These are phyloP conservation scores for Pseudobourletiella spinata DNA, from an alignment of 1,140 invertebrate species.

Conservation along the genomic window DNA sequence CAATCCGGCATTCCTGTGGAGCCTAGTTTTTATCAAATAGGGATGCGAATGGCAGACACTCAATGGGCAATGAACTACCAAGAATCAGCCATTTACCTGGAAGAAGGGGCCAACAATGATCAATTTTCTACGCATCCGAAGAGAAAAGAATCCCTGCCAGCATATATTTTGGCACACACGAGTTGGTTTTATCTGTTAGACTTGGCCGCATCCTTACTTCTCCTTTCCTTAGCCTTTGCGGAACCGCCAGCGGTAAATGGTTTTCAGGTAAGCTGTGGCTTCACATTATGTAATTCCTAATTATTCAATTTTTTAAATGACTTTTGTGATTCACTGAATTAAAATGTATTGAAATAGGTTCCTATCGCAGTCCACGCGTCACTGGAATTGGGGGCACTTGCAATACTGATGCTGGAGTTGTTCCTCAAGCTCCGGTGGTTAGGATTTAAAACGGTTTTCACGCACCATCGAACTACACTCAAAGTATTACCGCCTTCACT, in stretches of 20 bases:
- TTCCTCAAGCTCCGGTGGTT: conserved; percentile 76
- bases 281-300: no score
- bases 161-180: conserved; percentile 80
- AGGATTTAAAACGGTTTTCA: conserved; percentile 69
- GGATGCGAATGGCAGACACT: conserved; percentile 17
- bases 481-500: no score
- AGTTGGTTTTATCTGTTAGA: conserved; percentile 79
- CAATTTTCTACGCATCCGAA: conserved; percentile 83
- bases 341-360: no score
- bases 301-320: no score
- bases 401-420: conserved; percentile 67
- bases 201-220: conserved; percentile 62
- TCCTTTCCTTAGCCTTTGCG: conserved; percentile 68
- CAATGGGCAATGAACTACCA: conserved; percentile 82
- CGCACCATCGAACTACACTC: conserved; percentile 72
- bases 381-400: conserved; percentile 67
- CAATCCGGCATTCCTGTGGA: conserved; percentile 13
- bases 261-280: conserved; percentile 58
- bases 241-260: conserved; percentile 70
- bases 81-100: conserved; percentile 45
- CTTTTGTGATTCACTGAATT: no score
- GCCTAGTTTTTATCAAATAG: conserved; percentile 32
- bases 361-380: conserved; percentile 72
- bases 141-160: conserved; percentile 69
- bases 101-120: conserved; percentile 83